A percentile compares a stretch with the other conserved stretches of the same genome.
These are phyloP conservation scores for Grantiella picta DNA, from an alignment of 2,113 vertebrate genomes.

Conservation along the genomic window DNA sequence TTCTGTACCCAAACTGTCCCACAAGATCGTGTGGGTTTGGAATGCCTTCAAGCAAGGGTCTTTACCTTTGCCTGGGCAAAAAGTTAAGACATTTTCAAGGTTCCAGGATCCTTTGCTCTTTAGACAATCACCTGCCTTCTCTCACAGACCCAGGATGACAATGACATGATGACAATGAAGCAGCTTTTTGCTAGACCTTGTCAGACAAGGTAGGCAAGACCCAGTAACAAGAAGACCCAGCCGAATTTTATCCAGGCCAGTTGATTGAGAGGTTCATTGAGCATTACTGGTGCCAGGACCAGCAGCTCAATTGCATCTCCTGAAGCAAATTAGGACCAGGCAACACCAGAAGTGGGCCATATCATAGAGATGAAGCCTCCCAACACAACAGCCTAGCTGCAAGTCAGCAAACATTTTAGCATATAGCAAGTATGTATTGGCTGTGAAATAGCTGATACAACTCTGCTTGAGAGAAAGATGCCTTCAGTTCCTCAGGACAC, in stretches of 20 bases:
- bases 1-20: not conserved
- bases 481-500: not conserved
- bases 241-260: not conserved
- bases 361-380: not conserved
- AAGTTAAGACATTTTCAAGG: not conserved
- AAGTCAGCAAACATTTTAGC: not conserved
- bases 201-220: not conserved
- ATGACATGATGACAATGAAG: not conserved
- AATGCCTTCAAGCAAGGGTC: not conserved
- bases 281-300: not conserved
- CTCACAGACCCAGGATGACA: not conserved
- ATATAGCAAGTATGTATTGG: not conserved
- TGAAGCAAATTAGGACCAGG: not conserved
- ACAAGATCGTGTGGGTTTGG: not conserved
- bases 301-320: accelerated
- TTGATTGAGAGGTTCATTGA: not conserved
- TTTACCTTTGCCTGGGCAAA: not conserved
- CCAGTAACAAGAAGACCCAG: not conserved
- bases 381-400: not conserved
- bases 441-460: not conserved
- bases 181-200: not conserved
- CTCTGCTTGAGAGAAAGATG: not conserved
- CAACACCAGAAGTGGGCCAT: not conserved
- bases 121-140: not conserved
- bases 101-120: not conserved